These are phyloP conservation scores for Heterocephalus glaber DNA, from an alignment of 2,113 vertebrate species.

Conservation along the genomic window DNA sequence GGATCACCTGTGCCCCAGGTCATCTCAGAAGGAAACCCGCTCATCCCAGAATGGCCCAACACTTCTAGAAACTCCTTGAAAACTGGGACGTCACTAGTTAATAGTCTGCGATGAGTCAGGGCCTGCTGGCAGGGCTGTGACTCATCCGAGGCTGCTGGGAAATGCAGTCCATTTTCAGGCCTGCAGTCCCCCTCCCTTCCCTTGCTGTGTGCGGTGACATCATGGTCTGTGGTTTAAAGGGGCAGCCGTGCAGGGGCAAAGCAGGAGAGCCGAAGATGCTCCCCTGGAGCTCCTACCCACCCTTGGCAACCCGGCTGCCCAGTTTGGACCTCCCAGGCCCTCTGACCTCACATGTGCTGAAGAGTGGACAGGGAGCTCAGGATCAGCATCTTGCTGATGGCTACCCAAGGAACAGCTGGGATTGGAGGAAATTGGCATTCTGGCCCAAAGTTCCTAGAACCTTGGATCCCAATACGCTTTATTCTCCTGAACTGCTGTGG, in stretches of 20 bases:
- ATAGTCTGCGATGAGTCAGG: not conserved
- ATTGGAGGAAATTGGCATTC: not conserved
- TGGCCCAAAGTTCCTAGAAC: not conserved
- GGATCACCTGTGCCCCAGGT: not conserved
- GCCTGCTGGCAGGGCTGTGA: slow-evolving; percentile 71
- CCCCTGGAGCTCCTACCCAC: not conserved
- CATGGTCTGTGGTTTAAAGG: slow-evolving; percentile 80
- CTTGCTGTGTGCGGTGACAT: slow-evolving; percentile 73
- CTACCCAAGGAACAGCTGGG: not conserved
- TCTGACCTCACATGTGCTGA: not conserved
- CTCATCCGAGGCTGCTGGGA: slow-evolving; percentile 64
- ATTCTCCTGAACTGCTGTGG: not conserved
- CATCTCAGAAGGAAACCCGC: not conserved
- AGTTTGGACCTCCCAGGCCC: not conserved
- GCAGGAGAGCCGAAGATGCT: not conserved
- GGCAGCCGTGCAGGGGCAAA: slow-evolving; percentile 53
- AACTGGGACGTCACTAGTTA: slow-evolving; percentile 66
- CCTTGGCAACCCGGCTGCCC: not conserved
- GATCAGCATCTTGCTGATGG: not conserved
- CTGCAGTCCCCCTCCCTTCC: slow-evolving; percentile 76
- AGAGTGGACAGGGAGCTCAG: not conserved
- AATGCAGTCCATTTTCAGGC: slow-evolving; percentile 70
- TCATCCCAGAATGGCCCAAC: not conserved
- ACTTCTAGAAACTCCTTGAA: not conserved
- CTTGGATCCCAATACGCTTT: not conserved